Evolutionary conservation across 2,797 vertebrate species (phyloP).

Genomic region (Todus mexicanus): DNA sequence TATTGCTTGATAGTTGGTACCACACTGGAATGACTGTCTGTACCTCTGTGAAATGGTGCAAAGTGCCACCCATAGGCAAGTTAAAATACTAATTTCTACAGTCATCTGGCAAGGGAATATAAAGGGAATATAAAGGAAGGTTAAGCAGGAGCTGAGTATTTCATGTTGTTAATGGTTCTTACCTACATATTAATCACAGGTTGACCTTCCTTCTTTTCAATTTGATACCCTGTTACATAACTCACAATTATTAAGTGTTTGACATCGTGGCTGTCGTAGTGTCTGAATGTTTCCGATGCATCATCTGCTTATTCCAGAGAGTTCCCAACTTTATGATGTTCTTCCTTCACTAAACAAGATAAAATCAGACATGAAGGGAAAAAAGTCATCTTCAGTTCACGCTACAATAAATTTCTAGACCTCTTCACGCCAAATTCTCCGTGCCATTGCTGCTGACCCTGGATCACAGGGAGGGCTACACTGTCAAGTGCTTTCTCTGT

Average conservation of each 20-base stretch:
- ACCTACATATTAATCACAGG: neutral
- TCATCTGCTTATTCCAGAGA: neutral
- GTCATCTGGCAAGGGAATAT: neutral
- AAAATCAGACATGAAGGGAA: neutral
- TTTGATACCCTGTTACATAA: neutral
- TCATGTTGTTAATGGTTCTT: neutral
- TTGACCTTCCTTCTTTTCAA: neutral
- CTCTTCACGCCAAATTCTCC: neutral
- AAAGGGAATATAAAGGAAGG: neutral
- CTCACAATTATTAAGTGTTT: neutral
- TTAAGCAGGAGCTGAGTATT: neutral
- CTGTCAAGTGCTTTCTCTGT: accelerated
- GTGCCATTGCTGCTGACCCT: neutral
- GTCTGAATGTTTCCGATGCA: neutral
- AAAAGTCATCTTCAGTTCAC: neutral
- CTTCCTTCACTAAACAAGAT: neutral
- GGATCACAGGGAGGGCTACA: neutral
- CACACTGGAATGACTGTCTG: neutral
- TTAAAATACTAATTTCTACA: neutral
- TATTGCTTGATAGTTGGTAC: neutral
- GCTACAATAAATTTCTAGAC: neutral
- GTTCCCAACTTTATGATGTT: neutral
- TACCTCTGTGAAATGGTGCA: neutral
- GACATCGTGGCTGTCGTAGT: neutral
- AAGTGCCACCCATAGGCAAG: neutral